phyloP scores from a whole-genome alignment of 2,113 vertebrate genomes.

The Gulo gulo region DNA sequence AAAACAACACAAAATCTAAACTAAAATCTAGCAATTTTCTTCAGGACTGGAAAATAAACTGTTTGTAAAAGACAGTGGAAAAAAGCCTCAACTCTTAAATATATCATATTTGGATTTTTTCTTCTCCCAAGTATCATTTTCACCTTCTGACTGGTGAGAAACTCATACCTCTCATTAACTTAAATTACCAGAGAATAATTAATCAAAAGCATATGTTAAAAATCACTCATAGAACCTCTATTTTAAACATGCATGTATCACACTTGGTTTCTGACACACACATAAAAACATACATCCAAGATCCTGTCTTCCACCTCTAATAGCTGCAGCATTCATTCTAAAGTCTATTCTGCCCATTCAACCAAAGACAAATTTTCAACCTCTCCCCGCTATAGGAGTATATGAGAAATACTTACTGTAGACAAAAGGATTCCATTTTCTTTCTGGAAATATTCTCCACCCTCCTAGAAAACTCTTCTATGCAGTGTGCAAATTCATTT shows the following conservation, averaged over 20 bases:
- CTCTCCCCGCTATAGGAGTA: constrained; percentile 45
- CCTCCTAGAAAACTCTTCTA: constrained; percentile 77
- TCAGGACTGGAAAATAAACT: constrained; percentile 60
- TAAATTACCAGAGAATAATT: constrained; percentile 75
- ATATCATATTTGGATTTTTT: constrained; percentile 37
- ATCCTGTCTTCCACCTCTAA: background rate
- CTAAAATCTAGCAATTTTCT: constrained; percentile 67
- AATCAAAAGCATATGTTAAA: constrained; percentile 65
- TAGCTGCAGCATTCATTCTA: background rate
- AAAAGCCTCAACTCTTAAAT: background rate
- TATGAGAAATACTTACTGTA: constrained; percentile 77
- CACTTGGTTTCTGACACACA: background rate
- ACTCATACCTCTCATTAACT: constrained; percentile 77
- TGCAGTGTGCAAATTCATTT: constrained; percentile 64
- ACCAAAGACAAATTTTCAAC: constrained; percentile 70
- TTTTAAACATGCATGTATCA: background rate
- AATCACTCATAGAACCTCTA: constrained; percentile 3
- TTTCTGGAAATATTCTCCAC: constrained; percentile 77
- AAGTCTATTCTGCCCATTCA: constrained; percentile 53
- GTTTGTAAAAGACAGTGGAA: constrained; percentile 44
- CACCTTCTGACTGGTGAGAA: constrained; percentile 51
- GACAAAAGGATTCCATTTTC: constrained; percentile 88
- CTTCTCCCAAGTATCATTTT: constrained; percentile 65
- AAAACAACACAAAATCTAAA: background rate
- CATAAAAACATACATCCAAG: background rate